A percentile compares a stretch with the other conserved stretches of the same genome.
These are phyloP conservation scores for Caenorhabditis doughertyi DNA, from an alignment of 2,888 invertebrate genomes.

Conservation along the genomic window DNA sequence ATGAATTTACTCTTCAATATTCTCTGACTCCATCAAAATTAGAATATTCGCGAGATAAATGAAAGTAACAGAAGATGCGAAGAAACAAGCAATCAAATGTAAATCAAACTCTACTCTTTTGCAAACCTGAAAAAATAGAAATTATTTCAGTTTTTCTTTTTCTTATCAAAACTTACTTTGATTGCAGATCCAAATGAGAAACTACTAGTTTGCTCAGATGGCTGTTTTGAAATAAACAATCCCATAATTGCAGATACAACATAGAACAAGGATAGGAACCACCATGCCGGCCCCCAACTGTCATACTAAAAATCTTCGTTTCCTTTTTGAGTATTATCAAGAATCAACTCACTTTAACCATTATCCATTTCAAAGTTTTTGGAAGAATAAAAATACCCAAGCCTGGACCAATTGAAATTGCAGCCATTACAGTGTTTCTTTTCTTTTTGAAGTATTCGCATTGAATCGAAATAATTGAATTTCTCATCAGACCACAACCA, in stretches of 20 bases:
- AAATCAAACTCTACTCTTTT: conserved; percentile 66
- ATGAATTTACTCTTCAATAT: conserved; percentile 64
- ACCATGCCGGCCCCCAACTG: conserved; percentile 67
- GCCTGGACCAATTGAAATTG: conserved; percentile 73
- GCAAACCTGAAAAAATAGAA: conserved; percentile 69
- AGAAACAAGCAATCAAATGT: conserved; percentile 68
- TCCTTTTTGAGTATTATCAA: conserved; percentile 3
- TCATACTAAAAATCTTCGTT: conserved; percentile 36
- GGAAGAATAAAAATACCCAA: conserved; percentile 72
- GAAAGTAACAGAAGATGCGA: conserved; percentile 65
- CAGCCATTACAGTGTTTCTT: conserved; percentile 63
- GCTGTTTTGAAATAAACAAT: conserved; percentile 61
- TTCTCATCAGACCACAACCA: conserved; percentile 73
- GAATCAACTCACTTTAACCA: conserved; percentile 51
- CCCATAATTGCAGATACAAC: conserved; percentile 65
- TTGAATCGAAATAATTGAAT: conserved; percentile 71
- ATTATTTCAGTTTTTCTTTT: not conserved
- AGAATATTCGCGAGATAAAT: conserved; percentile 72
- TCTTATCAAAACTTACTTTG: conserved; percentile 48
- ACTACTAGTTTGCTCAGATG: conserved; percentile 58
- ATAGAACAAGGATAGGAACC: conserved; percentile 61
- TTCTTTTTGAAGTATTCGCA: conserved; percentile 73
- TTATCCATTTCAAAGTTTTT: conserved; percentile 62
- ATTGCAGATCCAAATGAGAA: conserved; percentile 32
- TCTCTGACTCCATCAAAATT: conserved; percentile 63